phyloP scores from a whole-genome alignment of 2,888 invertebrate genomes.

The Brachyptera putata region DNA sequence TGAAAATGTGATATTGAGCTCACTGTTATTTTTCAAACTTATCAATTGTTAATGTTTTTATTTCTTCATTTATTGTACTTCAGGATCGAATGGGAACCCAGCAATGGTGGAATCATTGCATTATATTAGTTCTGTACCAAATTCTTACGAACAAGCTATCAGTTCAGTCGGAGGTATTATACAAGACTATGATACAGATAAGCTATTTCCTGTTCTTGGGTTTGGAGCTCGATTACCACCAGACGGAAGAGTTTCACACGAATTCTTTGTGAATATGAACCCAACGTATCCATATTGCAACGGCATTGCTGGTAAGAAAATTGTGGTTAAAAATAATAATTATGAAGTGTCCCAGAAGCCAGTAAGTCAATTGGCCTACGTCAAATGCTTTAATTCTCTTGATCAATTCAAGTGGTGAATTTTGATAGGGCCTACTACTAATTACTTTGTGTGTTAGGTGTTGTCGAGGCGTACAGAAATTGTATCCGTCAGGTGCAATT shows the following conservation, averaged over 20 bases:
- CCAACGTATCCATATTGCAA: conserved; percentile 49
- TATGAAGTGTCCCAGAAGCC: too few relatives aligned
- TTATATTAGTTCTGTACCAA: conserved; percentile 39
- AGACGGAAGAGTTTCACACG: conserved; percentile 41
- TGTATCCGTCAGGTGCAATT: conserved; percentile 50
- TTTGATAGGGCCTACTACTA: too few relatives aligned
- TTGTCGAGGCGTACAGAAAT: conserved; percentile 49
- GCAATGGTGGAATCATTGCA: conserved; percentile 44
- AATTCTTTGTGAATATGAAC: conserved; percentile 49
- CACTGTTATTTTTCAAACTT: conserved; percentile 1
- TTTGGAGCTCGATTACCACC: conserved; percentile 46
- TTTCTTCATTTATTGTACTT: too few relatives aligned
- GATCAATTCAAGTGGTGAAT: too few relatives aligned
- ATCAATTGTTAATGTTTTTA: too few relatives aligned
- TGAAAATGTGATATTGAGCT: too few relatives aligned
- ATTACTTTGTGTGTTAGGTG: conserved; percentile 41
- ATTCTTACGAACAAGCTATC: conserved; percentile 42
- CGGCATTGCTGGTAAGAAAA: conserved; percentile 41
- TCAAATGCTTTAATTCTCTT: too few relatives aligned
- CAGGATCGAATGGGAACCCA: conserved; percentile 46
- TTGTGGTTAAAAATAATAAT: too few relatives aligned
- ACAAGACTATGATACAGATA: conserved; percentile 48
- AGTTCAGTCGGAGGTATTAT: conserved; percentile 45
- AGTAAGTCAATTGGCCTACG: too few relatives aligned
- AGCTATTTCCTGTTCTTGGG: conserved; percentile 47